A percentile compares a stretch with the other conserved stretches of the same genome.
phyloP scores from a whole-genome alignment of 2,797 vertebrate species.

The Florisuga fusca region DNA sequence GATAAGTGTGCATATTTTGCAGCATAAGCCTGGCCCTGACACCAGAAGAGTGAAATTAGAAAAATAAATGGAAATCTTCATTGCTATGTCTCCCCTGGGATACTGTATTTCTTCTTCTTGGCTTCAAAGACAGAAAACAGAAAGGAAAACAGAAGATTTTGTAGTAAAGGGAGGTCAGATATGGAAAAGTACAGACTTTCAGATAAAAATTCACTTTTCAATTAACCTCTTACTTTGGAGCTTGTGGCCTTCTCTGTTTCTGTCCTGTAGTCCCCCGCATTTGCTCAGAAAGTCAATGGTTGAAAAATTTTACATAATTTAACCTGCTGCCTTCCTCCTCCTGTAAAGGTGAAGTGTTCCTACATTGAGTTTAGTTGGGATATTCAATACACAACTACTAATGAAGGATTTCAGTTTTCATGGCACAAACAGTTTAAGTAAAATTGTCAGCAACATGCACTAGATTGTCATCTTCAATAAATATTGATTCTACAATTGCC shows the following conservation, averaged over 20 bases:
- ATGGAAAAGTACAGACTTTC: not conserved
- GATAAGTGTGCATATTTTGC: not conserved
- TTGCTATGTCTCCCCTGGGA: not conserved
- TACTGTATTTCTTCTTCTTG: not conserved
- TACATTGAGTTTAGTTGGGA: not conserved
- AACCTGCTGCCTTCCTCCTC: not conserved
- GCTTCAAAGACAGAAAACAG: not conserved
- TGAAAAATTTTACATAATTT: not conserved
- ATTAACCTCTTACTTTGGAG: not conserved
- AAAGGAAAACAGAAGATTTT: not conserved
- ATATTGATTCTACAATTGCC: not conserved
- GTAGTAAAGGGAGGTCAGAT: not conserved
- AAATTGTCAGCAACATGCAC: conserved; percentile 4
- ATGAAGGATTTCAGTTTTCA: conserved; percentile 1
- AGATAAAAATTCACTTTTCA: not conserved
- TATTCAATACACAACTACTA: not conserved
- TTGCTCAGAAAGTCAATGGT: not conserved
- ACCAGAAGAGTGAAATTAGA: not conserved
- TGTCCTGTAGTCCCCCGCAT: not conserved
- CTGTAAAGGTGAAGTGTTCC: not conserved
- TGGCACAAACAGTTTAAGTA: not conserved
- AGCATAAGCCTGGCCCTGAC: not conserved
- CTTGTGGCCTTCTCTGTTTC: not conserved
- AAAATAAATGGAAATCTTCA: not conserved
- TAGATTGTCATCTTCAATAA: not conserved